These are phyloP conservation scores for Zenarchopterus dispar DNA, from an alignment of 2,797 vertebrate genomes.

Conservation along the genomic window DNA sequence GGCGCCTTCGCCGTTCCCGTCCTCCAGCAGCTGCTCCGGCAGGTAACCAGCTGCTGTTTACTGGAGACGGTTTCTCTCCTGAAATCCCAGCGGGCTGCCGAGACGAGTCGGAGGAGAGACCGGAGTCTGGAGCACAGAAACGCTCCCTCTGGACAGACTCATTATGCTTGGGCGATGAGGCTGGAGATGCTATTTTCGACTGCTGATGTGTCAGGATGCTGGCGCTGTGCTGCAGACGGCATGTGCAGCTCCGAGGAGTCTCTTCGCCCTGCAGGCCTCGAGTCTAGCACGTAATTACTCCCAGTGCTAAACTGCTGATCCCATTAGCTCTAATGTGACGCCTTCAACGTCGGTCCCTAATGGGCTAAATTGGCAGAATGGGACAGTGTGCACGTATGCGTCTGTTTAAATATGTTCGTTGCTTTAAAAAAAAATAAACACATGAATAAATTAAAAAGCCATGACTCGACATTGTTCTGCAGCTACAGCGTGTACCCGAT, in stretches of 20 bases:
- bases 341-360: slow-evolving; percentile 33
- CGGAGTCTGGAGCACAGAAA: not conserved
- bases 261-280: slow-evolving; percentile 22
- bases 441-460: no score
- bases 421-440: no score
- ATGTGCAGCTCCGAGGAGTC: slow-evolving; percentile 32
- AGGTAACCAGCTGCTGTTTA: slow-evolving; percentile 53
- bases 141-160: not conserved
- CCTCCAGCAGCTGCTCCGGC: slow-evolving; percentile 45
- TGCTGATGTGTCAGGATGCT: slow-evolving; percentile 24
- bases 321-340: slow-evolving; percentile 55
- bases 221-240: not conserved
- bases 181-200: slow-evolving; percentile 17
- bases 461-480: no score
- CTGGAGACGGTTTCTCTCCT: slow-evolving; percentile 2
- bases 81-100: slow-evolving; percentile 14
- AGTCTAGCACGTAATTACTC: slow-evolving; percentile 49
- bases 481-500: no score
- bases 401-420: no score
- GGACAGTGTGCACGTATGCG: not conserved
- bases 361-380: not conserved
- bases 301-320: slow-evolving; percentile 50
- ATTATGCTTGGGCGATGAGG: not conserved
- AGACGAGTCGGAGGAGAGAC: slow-evolving; percentile 9
- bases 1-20: slow-evolving; percentile 7